Conservation (phyloP, 2,113 vertebrate genomes). For the Trochalopteron elliotii region DNA sequence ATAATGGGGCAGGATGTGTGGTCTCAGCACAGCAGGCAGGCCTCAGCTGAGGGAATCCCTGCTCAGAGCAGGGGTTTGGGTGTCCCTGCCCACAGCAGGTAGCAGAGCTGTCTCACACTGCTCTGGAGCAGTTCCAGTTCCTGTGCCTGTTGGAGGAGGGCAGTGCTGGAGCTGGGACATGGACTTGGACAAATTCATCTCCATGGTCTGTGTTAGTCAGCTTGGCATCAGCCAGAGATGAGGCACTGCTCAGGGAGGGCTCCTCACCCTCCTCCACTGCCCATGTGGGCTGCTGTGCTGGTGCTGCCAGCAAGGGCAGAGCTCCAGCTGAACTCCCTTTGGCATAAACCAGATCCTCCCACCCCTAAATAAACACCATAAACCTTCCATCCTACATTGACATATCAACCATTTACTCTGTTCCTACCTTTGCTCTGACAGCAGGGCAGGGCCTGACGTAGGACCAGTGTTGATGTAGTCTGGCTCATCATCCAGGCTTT, state of each 20-base stretch:
- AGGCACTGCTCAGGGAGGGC: not conserved
- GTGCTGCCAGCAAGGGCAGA: not conserved
- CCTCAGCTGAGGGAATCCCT: not conserved
- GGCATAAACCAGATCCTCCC: not conserved
- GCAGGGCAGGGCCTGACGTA: not conserved
- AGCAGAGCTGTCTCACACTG: fast-evolving
- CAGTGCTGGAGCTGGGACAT: fast-evolving
- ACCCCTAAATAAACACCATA: not conserved
- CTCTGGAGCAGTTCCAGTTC: not conserved
- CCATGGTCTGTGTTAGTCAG: fast-evolving
- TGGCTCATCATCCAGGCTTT: constrained; percentile 53
- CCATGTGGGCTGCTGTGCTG: not conserved
- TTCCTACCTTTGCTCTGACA: not conserved
- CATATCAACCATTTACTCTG: not conserved
- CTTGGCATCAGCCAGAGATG: not conserved
- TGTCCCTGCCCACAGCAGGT: fast-evolving
- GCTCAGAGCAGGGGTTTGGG: not conserved
- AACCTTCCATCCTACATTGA: not conserved
- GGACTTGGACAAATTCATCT: not conserved
- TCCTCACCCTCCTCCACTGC: not conserved
- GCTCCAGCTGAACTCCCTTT: not conserved
- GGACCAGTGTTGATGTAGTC: constrained; percentile 64
- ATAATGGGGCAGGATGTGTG: not conserved
- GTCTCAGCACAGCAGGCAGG: not conserved
- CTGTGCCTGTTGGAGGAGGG: not conserved